Evolutionary conservation across 2,888 invertebrate species (phyloP), one percentile per base, ranked within the genome.

Genomic region (Drosophila gaucha): DNA sequence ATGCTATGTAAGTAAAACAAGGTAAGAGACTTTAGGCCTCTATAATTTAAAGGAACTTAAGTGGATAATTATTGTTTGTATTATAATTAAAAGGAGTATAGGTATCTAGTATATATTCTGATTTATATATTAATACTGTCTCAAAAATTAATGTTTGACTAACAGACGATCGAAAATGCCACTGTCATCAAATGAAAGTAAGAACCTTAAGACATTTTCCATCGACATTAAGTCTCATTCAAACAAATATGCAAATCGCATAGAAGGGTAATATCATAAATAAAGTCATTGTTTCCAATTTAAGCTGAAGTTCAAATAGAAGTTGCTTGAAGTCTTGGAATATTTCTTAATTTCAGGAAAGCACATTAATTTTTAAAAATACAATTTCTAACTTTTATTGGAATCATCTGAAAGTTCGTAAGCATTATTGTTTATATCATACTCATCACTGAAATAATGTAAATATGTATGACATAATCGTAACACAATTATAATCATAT

Each of bases 401-500:
- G 3, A 35, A 20, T 20, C 12, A 6, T 1, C 18, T 10, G 10
- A 22, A 8, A n/a, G n/a, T n/a, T n/a, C n/a, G n/a, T n/a, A n/a
- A n/a, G n/a, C n/a, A n/a, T n/a, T n/a, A n/a, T n/a, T 22, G 14
- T 41, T 30, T 22, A 12, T 31, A 18, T 14, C 38, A 16, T 16
- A n/a, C 5, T 20, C 18, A 31, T 52, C 16, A 22, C 3, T n/a
- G n/a, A n/a, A n/a, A 20, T 6, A 31, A 9, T 33, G 28, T 3
- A 12, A 6, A 44, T 28, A 5, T 10, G 14, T 18, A 44, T 30
- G 31, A 22, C 35, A 49, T 24, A 39, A 31, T 57, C 38, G 6
- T 35, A 68, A 64, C 59, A 54, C 12, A 39, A 59, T 69, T 54
- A 58, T 58, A 63, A 44, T 52, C 36, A 43, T 36, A 38, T 20